Base-by-base conservation (phyloP, 2,797 vertebrate genomes). In the Bucorvus abyssinicus region DNA sequence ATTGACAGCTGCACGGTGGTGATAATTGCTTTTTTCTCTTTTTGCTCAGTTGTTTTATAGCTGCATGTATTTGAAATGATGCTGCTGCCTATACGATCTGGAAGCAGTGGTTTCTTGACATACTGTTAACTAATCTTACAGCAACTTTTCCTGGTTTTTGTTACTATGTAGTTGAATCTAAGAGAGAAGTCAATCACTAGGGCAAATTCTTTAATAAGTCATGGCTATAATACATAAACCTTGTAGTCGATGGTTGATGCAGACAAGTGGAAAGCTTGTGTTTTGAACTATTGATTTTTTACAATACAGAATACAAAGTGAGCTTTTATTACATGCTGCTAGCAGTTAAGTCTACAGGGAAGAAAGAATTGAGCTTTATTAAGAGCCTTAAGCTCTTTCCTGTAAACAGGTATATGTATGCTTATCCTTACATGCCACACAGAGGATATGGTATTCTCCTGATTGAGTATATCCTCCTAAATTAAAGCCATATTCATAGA, bases 191-290 rank as follows among this genome's bases (percentile, higher is more conserved):
- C 40, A 47, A 5, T 65, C 17, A 47, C 26, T 53, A 53, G 3
- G 26, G 40, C 27, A 76, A 69, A 42, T 81, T 56, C 20, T 74
- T 64, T 55, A 52, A 57, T 69, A 59, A 60, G 32, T 64, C 14
- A 38, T 0, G 0, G 14, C 30, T 15, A 6, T 75, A 36, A 42
- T 40, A 55, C 2, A 2, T 42, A 36, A 69, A 47, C 13, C 6
- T 47, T 73, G 10, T 50, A 13, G 60, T 67, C 36, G 26, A 0
- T 49, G n/a, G 18, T 47, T 59, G 63, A 40, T 64, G 23, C 18
- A 53, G 52, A 18, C 53, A 77, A 42, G 21, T 68, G 49, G 49
- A 74, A 68, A 59, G 23, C 14, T 19, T 69, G 20, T 84, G 19
- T 65, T 78, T 64, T 59, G 50, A 57, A 27, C 10, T 23, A 5